phyloP scores from a whole-genome alignment of 2,113 vertebrate species.

The Piaya cayana region DNA sequence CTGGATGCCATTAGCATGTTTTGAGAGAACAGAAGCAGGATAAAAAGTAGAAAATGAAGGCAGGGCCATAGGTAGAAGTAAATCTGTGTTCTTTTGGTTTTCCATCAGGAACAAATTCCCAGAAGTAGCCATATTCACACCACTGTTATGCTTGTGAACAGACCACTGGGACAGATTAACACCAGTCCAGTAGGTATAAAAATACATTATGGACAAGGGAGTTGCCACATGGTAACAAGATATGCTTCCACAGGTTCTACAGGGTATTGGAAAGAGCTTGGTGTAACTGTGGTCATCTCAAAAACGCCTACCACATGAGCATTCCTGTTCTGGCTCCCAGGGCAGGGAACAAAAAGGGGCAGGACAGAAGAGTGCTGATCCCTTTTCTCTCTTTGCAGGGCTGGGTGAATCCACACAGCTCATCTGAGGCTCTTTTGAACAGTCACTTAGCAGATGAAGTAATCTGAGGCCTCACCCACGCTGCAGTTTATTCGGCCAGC shows the following conservation, averaged over 20 bases:
- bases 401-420: neutral
- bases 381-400: neutral
- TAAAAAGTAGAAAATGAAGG: slow-evolving; percentile 34
- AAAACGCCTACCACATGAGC: neutral
- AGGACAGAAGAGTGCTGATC: neutral
- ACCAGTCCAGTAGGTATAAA: neutral
- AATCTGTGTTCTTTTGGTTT: neutral
- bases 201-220: neutral
- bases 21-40: slow-evolving; percentile 47
- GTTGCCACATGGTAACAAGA: neutral
- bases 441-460: slow-evolving; percentile 24
- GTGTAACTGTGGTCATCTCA: neutral
- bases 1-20: slow-evolving; percentile 50
- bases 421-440: slow-evolving; percentile 18
- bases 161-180: neutral
- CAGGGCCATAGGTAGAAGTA: neutral
- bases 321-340: neutral
- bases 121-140: neutral
- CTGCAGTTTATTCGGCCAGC: neutral
- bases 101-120: neutral
- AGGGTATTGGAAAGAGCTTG: neutral
- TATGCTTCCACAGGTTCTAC: neutral
- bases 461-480: slow-evolving; percentile 10
- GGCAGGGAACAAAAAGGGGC: neutral
- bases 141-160: neutral